Evolutionary conservation across 2,113 vertebrate species (phyloP).

Genomic region (Ifrita kowaldi): DNA sequence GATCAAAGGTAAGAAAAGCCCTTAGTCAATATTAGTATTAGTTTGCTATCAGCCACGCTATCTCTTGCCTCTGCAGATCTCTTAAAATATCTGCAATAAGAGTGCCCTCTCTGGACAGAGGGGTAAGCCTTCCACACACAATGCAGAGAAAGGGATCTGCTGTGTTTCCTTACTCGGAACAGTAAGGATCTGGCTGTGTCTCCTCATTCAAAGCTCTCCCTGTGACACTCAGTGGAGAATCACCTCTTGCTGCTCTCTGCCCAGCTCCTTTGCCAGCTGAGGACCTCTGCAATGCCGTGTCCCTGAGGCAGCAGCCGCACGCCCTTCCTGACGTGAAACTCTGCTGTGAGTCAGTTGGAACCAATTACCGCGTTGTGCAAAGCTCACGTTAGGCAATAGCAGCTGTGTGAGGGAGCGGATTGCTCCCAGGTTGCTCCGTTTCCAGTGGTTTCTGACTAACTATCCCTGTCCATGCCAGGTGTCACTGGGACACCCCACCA

Average conservation of each 20-base stretch:
- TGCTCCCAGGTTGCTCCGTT: background rate
- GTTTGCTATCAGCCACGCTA: background rate
- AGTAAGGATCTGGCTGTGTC: background rate
- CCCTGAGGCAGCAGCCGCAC: fast-evolving
- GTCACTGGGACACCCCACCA: fast-evolving
- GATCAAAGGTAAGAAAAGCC: background rate
- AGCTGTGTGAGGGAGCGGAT: conserved; percentile 12
- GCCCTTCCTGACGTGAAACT: background rate
- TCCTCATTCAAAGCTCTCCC: background rate
- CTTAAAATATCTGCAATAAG: background rate
- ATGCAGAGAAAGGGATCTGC: background rate
- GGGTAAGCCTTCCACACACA: background rate
- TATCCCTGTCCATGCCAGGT: background rate
- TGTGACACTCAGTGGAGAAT: background rate
- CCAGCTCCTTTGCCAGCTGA: background rate
- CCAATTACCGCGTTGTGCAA: conserved; percentile 14
- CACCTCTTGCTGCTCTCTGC: background rate
- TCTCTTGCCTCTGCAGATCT: background rate
- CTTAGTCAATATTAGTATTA: background rate
- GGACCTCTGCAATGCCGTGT: background rate
- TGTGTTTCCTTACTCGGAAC: background rate
- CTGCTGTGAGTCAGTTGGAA: conserved; percentile 18
- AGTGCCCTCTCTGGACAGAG: conserved; percentile 49
- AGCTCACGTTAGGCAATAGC: conserved; percentile 33
- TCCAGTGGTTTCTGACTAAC: conserved; percentile 49